Evolutionary conservation across 2,888 invertebrate species (phyloP).

Genomic region (Acanthacorydalis orientalis): DNA sequence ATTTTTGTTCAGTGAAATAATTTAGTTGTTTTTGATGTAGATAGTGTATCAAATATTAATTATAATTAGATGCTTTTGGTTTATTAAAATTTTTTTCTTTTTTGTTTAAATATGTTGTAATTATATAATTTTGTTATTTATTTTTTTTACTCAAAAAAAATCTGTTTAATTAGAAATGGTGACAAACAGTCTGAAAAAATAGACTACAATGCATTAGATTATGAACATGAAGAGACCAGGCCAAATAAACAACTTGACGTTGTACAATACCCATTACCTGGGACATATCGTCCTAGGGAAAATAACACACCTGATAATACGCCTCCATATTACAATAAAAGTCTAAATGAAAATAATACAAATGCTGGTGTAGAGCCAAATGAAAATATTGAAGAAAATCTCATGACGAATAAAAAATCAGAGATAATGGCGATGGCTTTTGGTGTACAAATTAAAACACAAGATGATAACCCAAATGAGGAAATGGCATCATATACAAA

Average conservation of each 20-base stretch:
- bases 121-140: too few species aligned
- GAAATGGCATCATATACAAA: slow-evolving; percentile 8
- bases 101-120: too few species aligned
- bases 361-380: slow-evolving; percentile 9
- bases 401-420: slow-evolving; percentile 20
- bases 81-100: too few species aligned
- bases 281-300: slow-evolving; percentile 14
- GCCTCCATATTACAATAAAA: slow-evolving; percentile 5
- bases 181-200: slow-evolving; percentile 19
- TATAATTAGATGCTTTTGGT: too few species aligned
- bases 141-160: too few species aligned
- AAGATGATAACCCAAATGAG: slow-evolving; percentile 17
- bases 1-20: too few species aligned
- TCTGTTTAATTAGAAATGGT: slow-evolving; percentile 7
- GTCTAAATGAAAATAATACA: slow-evolving; percentile 10
- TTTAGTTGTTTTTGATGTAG: too few species aligned
- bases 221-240: slow-evolving; percentile 39
- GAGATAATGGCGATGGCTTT: slow-evolving; percentile 38
- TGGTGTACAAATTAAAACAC: slow-evolving; percentile 31
- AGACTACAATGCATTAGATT: slow-evolving; percentile 58
- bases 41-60: too few species aligned
- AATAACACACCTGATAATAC: slow-evolving; percentile 5
- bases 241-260: slow-evolving; percentile 23
- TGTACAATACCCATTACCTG: slow-evolving; percentile 25
- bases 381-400: slow-evolving; percentile 7